These are phyloP conservation scores for Lasioglossum oenotherae DNA, from an alignment of 2,888 invertebrate genomes.

Conservation along the genomic window DNA sequence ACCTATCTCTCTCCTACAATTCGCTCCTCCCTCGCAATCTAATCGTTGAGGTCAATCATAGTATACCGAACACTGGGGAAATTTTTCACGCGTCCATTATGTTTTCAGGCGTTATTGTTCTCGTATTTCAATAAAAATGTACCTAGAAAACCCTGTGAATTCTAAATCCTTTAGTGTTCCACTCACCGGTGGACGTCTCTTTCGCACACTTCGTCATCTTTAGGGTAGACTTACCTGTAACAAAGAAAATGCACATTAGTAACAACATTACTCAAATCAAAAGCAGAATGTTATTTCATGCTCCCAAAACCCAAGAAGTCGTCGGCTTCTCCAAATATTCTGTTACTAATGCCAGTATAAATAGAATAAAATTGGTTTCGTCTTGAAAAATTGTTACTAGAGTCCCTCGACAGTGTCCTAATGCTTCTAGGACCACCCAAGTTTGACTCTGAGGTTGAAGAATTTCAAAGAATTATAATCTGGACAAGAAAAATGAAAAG, in stretches of 20 bases:
- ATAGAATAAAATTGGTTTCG: background rate
- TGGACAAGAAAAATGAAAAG: background rate
- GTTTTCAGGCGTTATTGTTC: conserved; percentile 13
- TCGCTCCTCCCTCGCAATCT: conserved; percentile 24
- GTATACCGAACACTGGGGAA: background rate
- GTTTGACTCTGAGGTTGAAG: background rate
- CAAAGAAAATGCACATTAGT: conserved; percentile 18
- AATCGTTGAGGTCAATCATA: conserved; percentile 21
- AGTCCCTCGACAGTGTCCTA: background rate
- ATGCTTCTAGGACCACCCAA: background rate
- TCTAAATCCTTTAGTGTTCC: background rate
- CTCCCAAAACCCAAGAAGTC: background rate
- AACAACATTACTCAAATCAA: background rate
- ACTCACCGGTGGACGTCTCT: conserved; percentile 32
- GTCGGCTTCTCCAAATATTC: background rate
- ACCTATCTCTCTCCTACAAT: conserved; percentile 5
- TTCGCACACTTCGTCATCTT: background rate
- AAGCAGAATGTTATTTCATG: background rate
- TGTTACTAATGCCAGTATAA: background rate
- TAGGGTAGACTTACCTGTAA: conserved; percentile 49
- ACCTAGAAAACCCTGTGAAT: background rate
- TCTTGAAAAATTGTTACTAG: background rate
- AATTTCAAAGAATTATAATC: background rate
- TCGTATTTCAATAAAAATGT: background rate
- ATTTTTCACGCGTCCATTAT: conserved; percentile 6